Evolutionary conservation across 2,113 vertebrate species (phyloP), one percentile per base, ranked within the genome.

Genomic region (Tapirus terrestris): DNA sequence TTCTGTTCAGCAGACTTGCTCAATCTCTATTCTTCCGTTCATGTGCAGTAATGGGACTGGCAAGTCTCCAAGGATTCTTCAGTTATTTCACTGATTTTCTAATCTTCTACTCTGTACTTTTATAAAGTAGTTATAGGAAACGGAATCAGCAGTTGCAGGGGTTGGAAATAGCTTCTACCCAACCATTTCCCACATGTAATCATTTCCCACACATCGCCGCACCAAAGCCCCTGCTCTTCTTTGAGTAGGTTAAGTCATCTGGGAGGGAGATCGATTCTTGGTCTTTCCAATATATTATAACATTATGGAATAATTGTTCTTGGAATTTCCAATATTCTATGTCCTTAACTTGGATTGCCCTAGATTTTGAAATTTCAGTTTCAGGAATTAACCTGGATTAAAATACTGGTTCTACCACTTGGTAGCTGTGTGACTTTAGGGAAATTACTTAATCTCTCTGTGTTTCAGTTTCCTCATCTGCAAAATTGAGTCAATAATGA

Each of bases 41-140:
- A 65, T 51, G 58, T 25, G 72, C 77, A 67, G 33, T 82, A 56
- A 89, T 3, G 7, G 21, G 16, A 39, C 85, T 29, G 58, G 48
- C 76, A 81, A 36, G 43, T 96, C 93, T 94, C 94, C 17, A 12
- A 75, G 90, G 79, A 91, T 36, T 85, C 36, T 43, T 79, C 36
- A 92, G 70, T 95, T 92, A 98, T 92, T 94, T 82, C 89, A 94
- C 53, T 48, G 27, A 77, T 76, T 94, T 91, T 73, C 43, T 77
- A 76, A 97, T 95, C 23, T 73, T 88, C 33, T 67, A 36, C n/a
- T 87, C 91, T 93, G 75, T 89, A 68, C 48, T 58, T 95, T 88
- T n/a, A 86, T 51, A 80, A 91, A 83, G 56, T 84, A 51, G 75
- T 82, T 79, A 90, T 91, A 23, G 27, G 79, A 91, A 96, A 90